Evolutionary conservation across 1,140 invertebrate species (phyloP).

Genomic region (Musca domestica): DNA sequence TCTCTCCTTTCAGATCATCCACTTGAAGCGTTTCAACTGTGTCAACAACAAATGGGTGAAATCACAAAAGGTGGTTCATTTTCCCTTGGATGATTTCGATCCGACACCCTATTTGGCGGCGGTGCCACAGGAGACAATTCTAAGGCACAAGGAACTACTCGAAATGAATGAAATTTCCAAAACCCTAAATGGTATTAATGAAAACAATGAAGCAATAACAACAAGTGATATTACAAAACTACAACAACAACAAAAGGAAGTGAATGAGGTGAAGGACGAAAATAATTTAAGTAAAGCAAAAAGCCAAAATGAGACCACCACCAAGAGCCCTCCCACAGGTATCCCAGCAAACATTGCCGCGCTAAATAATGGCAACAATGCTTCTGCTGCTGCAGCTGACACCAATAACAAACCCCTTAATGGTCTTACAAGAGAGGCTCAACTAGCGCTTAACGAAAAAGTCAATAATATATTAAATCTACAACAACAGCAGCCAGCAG

Average conservation of each 20-base stretch:
- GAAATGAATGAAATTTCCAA: slow-evolving; percentile 25
- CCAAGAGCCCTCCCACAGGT: background rate
- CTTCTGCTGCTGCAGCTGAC: no score
- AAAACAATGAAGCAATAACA: background rate
- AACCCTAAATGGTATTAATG: background rate
- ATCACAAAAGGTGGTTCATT: slow-evolving; percentile 87
- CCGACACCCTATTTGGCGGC: slow-evolving; percentile 75
- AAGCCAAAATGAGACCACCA: no score
- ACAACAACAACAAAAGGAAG: background rate
- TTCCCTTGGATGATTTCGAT: slow-evolving; percentile 80
- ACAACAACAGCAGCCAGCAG: background rate
- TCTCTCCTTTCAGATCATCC: slow-evolving; percentile 73
- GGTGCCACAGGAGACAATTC: slow-evolving; percentile 71
- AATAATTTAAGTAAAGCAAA: no score
- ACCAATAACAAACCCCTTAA: background rate
- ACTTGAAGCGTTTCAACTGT: slow-evolving; percentile 86
- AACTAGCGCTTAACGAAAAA: slow-evolving; percentile 3
- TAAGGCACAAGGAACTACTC: slow-evolving; percentile 61
- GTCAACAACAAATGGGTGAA: slow-evolving; percentile 90
- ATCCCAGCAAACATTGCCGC: background rate
- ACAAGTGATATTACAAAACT: slow-evolving; percentile 5
- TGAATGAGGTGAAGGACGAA: background rate
- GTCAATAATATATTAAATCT: slow-evolving; percentile 15
- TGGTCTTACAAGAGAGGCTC: slow-evolving; percentile 9
- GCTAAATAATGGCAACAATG: slow-evolving; percentile 1